Conservation (phyloP, 2,113 vertebrate species). For the Hiodon tergisus region DNA sequence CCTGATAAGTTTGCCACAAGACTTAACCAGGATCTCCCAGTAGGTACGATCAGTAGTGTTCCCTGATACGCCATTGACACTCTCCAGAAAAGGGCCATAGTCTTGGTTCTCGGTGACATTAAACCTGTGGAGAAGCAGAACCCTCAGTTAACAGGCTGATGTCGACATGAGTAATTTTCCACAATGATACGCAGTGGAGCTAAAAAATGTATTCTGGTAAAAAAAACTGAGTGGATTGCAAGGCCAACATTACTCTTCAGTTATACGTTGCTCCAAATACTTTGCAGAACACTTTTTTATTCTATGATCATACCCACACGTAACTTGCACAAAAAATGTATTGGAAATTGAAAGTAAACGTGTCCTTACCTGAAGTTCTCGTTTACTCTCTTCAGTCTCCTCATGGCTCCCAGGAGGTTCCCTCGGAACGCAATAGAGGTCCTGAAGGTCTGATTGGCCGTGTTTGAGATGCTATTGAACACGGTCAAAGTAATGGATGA, state of each 20-base stretch:
- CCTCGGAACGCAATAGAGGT: conserved; percentile 24
- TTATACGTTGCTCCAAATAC: too few species aligned
- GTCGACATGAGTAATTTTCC: neutral
- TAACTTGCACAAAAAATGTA: too few species aligned
- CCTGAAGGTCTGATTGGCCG: conserved; percentile 12
- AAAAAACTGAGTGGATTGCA: too few species aligned
- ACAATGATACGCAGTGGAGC: too few species aligned
- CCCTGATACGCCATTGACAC: conserved; percentile 33
- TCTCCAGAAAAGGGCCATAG: conserved; percentile 35
- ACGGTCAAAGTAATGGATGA: conserved; percentile 30
- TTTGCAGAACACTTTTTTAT: too few species aligned
- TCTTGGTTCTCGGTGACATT: conserved; percentile 3
- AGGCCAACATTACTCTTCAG: too few species aligned
- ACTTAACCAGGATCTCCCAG: conserved; percentile 34
- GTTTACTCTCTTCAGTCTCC: conserved; percentile 20
- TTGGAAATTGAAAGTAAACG: neutral
- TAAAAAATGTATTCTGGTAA: too few species aligned
- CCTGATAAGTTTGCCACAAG: conserved; percentile 13
- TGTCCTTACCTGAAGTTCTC: conserved; percentile 36
- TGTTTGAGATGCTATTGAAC: conserved; percentile 16
- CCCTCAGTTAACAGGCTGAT: neutral
- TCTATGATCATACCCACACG: too few species aligned
- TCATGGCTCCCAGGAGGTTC: conserved; percentile 46
- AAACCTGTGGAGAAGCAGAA: conserved; percentile 16
- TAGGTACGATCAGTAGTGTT: conserved; percentile 12